These are phyloP conservation scores for Oithona nana DNA, from an alignment of 2,888 invertebrate species.

Conservation along the genomic window DNA sequence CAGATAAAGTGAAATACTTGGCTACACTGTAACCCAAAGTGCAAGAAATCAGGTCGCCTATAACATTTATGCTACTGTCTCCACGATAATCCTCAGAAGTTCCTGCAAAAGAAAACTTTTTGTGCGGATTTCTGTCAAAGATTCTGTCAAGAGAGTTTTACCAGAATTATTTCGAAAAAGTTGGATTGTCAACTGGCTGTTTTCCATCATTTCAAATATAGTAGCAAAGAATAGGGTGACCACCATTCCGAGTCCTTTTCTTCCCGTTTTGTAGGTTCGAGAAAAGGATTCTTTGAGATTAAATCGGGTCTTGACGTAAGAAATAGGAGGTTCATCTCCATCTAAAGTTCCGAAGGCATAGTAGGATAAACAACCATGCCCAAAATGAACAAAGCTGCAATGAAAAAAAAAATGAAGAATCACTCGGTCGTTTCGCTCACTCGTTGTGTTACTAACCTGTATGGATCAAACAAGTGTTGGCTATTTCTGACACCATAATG, in stretches of 20 bases:
- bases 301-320: not conserved
- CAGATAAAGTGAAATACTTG: not conserved
- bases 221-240: not conserved
- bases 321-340: not conserved
- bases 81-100: slow-evolving; percentile 3
- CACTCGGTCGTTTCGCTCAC: not conserved
- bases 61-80: slow-evolving; percentile 9
- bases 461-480: slow-evolving; percentile 1
- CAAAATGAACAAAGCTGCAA: slow-evolving; percentile 1
- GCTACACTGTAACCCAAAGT: slow-evolving; percentile 9
- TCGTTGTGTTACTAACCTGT: not conserved
- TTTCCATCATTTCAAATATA: slow-evolving; percentile 1
- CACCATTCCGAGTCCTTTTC: not conserved
- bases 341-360: not conserved
- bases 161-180: not conserved
- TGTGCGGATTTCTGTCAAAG: not conserved
- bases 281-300: not conserved
- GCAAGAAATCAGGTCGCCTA: slow-evolving; percentile 8
- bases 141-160: not conserved
- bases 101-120: too few species aligned
- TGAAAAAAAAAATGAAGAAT: too few species aligned
- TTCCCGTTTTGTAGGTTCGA: too few species aligned
- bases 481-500: slow-evolving; percentile 1
- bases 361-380: not conserved
- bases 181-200: not conserved